Percentiles rank a stretch among this genome's conserved stretches.
These are phyloP conservation scores for Chloropsis hardwickii DNA, from an alignment of 2,113 vertebrate genomes.

Conservation along the genomic window DNA sequence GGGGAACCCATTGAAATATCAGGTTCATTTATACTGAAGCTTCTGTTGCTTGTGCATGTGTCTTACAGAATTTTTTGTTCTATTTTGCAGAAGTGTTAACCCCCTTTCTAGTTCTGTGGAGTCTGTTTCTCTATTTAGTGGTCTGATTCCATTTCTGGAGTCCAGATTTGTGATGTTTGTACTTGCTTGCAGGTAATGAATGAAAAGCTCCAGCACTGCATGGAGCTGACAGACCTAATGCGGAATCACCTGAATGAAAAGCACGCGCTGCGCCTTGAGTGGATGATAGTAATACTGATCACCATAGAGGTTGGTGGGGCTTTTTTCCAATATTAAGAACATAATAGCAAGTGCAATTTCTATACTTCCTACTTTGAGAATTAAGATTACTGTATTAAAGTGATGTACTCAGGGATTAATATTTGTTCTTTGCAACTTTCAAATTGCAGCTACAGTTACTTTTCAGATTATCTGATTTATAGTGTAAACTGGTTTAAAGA, in stretches of 20 bases:
- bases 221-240: constrained; percentile 94
- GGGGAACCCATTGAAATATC: background rate
- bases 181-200: constrained; percentile 86
- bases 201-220: constrained; percentile 95
- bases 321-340: background rate
- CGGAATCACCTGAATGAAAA: constrained; percentile 93
- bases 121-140: background rate
- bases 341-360: background rate
- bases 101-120: background rate
- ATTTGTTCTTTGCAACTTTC: background rate
- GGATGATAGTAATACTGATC: constrained; percentile 98
- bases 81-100: background rate
- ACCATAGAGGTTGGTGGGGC: constrained; percentile 85
- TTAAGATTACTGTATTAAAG: background rate
- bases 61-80: background rate
- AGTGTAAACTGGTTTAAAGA: background rate
- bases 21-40: background rate
- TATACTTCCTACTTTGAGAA: background rate
- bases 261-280: constrained; percentile 88
- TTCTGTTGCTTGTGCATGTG: background rate
- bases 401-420: background rate
- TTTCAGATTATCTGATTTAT: background rate
- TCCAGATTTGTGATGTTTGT: background rate
- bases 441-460: background rate
- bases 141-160: background rate